phyloP scores from a whole-genome alignment of 2,888 invertebrate genomes.

The Agriopis leucophaearia region DNA sequence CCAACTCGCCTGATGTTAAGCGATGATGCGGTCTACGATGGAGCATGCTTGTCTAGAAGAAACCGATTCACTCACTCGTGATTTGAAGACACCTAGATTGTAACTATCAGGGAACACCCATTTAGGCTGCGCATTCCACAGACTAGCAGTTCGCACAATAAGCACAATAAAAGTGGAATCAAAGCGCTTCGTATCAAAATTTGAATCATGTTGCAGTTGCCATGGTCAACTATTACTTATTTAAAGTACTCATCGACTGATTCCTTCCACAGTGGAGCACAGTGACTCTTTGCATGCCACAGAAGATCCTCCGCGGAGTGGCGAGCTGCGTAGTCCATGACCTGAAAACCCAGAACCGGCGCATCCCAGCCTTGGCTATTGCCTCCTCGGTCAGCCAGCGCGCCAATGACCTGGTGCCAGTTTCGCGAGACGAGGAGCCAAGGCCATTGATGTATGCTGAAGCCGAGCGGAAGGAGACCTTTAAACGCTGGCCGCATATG shows the following conservation, averaged over 20 bases:
- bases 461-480: conserved; percentile 95
- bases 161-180: no score
- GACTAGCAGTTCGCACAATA: no score
- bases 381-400: conserved; percentile 96
- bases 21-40: no score
- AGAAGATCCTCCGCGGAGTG: conserved; percentile 92
- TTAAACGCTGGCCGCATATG: conserved; percentile 98
- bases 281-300: conserved; percentile 93
- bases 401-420: conserved; percentile 91
- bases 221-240: no score
- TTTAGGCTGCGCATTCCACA: no score
- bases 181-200: no score
- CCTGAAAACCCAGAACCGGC: conserved; percentile 92
- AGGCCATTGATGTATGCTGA: conserved; percentile 95
- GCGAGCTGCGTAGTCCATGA: conserved; percentile 93
- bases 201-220: no score
- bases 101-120: no score
- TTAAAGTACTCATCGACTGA: background rate
- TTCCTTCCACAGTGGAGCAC: conserved; percentile 93
- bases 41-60: no score
- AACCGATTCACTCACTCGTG: no score
- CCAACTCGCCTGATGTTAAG: no score
- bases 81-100: no score
- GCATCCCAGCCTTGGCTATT: conserved; percentile 94
- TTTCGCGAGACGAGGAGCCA: conserved; percentile 80